Base-by-base conservation (phyloP, 1,140 invertebrate species). In the Halictus rubicundus region DNA sequence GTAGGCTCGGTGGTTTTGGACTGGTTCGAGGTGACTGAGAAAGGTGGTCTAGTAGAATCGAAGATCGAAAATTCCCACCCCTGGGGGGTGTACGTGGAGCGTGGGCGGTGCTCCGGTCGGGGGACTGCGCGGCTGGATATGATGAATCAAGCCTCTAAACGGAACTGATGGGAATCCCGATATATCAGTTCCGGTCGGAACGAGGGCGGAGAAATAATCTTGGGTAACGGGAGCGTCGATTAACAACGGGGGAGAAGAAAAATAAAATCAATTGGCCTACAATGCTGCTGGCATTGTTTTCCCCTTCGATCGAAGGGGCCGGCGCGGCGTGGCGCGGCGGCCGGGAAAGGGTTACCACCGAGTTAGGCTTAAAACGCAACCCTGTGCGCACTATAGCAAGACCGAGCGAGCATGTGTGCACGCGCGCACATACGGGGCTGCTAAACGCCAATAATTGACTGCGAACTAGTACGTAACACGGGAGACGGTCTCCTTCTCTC, bases 391-490 rank as follows among this genome's bases (percentile, higher is more conserved):
- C 32, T 4, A 32, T 32, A 32, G 14, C 42, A 46, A 46, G 42
- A 46, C 3, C 14, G 4, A 5, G 14, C 19, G 49, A 6, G 49
- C 49, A 16, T 16, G 49, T 16, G 4, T 16, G 19, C 16, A 32
- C 21, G 3, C 14, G n/a, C 10, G 39, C 0, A 14, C 9, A 4
- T 10, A 42, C n/a, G 21, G 3, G 42, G 63, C 60, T 32, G n/a
- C 16, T 78, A 78, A 78, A 78, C 69, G 60, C 76, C 69, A 64
- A 78, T 78, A 78, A 78, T 78, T 72, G 60, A 78, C 76, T 65
- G 60, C 14, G 21, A 78, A 72, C 69, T 54, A 42, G 49, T 39
- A 78, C 68, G 46, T 65, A n/a, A 52, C 68, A 46, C 16, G 37
- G 32, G 25, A 65, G 74, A 52, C 49, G 79, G 81, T 57, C n/a